Conservation (phyloP, 1,140 invertebrate species). For the Choristoneura fumiferana region DNA sequence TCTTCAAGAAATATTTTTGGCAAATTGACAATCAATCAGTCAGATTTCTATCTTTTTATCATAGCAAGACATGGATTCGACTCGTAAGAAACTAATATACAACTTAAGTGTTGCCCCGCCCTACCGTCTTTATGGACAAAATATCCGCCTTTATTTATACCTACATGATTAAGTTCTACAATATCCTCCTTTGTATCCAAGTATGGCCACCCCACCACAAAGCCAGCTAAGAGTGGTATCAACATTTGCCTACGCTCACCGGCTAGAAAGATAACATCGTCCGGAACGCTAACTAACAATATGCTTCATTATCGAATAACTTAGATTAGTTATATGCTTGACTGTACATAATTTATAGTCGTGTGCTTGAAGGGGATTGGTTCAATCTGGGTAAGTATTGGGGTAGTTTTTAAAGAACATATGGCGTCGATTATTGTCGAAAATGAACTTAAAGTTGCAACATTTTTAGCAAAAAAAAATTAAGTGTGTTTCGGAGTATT, state of each 20-base stretch:
- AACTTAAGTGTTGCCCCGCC: too few species aligned
- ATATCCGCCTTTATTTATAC: too few species aligned
- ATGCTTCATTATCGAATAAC: constrained; percentile 37
- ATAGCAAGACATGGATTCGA: too few species aligned
- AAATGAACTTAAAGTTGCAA: too few species aligned
- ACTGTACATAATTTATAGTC: constrained; percentile 29
- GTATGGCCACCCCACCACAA: constrained; percentile 33
- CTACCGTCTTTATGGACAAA: too few species aligned
- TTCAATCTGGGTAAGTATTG: background rate
- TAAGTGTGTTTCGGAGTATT: too few species aligned
- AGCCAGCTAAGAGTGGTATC: constrained; percentile 40
- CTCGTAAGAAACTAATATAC: too few species aligned
- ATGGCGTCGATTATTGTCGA: background rate
- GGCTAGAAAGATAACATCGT: constrained; percentile 59
- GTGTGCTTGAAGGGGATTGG: constrained; percentile 19
- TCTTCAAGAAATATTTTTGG: too few species aligned
- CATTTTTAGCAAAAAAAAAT: too few species aligned
- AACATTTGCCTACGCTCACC: constrained; percentile 44
- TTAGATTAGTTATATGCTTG: constrained; percentile 34
- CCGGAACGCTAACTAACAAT: constrained; percentile 41
- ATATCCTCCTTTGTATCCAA: background rate
- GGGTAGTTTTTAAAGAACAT: background rate
- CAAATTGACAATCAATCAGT: too few species aligned
- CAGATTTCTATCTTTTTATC: too few species aligned
- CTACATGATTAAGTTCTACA: too few species aligned